Percentiles rank a stretch among this genome's conserved stretches.
Evolutionary conservation across 2,888 invertebrate species (phyloP).

Genomic region (Crepidodera aurea): DNA sequence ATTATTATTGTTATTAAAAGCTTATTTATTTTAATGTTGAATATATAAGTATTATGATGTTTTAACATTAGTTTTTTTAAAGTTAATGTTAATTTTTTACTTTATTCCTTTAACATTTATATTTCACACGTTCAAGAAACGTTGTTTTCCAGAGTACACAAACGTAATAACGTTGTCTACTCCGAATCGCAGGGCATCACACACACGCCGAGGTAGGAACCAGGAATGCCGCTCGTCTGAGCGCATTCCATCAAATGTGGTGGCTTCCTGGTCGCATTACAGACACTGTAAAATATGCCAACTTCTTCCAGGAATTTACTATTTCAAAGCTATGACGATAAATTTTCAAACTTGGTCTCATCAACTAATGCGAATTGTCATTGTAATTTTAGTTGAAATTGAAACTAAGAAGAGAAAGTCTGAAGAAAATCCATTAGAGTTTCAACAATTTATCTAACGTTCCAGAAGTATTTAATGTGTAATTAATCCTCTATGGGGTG

Average conservation of each 20-base stretch:
- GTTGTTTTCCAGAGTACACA: conserved; percentile 6
- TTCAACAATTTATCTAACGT: no score
- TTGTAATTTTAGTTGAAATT: conserved; percentile 30
- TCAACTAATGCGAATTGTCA: conserved; percentile 44
- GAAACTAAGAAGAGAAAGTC: background rate
- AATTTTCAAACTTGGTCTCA: conserved; percentile 48
- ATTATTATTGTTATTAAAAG: no score
- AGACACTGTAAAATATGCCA: conserved; percentile 56
- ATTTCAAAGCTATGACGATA: conserved; percentile 49
- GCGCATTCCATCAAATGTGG: conserved; percentile 58
- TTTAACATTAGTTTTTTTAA: no score
- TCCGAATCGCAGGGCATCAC: conserved; percentile 48
- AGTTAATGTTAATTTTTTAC: no score
- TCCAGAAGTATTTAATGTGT: no score
- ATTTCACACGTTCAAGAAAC: background rate
- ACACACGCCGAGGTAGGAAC: conserved; percentile 46
- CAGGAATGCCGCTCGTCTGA: conserved; percentile 56
- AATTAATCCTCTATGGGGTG: no score
- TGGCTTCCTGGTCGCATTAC: conserved; percentile 57
- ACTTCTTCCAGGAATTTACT: conserved; percentile 58
- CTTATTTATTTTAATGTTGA: no score
- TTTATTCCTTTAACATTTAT: no score
- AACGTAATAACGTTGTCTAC: conserved; percentile 35
- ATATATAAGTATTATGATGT: no score
- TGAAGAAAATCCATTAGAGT: no score